Conservation (phyloP, 2,797 vertebrate genomes). For the Enteromius viviparus region DNA sequence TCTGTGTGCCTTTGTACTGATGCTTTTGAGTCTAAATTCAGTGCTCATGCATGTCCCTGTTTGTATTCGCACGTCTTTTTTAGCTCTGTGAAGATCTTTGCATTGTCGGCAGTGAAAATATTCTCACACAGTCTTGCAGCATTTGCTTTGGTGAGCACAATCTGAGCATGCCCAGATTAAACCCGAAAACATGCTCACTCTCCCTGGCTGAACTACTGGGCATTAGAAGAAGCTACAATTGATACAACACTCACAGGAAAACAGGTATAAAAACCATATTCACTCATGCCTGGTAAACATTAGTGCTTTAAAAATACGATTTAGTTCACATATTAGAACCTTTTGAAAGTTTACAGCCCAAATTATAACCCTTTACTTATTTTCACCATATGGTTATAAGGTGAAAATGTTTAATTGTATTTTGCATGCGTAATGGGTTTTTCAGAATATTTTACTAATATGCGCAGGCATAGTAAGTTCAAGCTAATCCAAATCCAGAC, state of each 20-base stretch:
- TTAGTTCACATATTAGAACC: neutral
- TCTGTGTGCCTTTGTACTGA: constrained; percentile 20
- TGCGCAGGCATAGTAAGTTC: neutral
- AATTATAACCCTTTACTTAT: neutral
- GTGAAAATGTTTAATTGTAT: neutral
- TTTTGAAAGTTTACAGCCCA: neutral
- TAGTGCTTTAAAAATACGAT: neutral
- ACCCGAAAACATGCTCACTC: constrained; percentile 13
- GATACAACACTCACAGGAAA: neutral
- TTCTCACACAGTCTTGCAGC: constrained; percentile 16
- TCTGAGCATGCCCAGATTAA: neutral
- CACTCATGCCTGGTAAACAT: neutral
- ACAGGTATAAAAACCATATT: neutral
- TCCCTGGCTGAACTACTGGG: neutral
- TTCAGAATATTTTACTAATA: neutral
- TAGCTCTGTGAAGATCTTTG: constrained; percentile 18
- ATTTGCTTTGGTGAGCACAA: neutral
- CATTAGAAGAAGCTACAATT: neutral
- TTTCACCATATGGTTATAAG: neutral
- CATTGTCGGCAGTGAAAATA: constrained; percentile 45
- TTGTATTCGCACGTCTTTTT: constrained; percentile 15
- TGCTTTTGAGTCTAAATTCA: constrained; percentile 26
- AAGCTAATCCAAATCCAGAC: neutral
- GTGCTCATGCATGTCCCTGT: constrained; percentile 10
- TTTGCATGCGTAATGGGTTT: neutral